Conservation (phyloP, 2,888 invertebrate species). For the Heliconius charithonia region DNA sequence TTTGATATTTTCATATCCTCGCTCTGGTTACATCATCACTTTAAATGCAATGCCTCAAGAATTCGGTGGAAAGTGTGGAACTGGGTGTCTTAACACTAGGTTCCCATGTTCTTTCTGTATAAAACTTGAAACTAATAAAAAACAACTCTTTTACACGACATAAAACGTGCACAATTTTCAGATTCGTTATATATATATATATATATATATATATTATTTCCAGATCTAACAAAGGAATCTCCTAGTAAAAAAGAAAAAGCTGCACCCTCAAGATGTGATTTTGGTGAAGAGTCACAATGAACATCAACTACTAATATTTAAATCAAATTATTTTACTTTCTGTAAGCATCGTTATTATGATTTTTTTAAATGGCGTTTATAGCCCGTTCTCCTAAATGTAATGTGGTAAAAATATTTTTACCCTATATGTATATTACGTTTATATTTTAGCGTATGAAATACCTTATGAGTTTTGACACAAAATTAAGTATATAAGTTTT, state of each 20-base stretch:
- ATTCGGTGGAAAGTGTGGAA: no score
- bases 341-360: conserved; percentile 11
- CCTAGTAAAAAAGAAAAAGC: conserved; percentile 57
- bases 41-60: no score
- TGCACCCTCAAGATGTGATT: conserved; percentile 62
- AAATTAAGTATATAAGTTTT: conserved; percentile 13
- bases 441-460: conserved; percentile 22
- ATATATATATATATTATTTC: conserved; percentile 10
- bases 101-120: no score
- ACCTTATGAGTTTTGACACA: conserved; percentile 10
- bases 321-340: conserved; percentile 1
- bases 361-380: neutral
- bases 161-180: neutral
- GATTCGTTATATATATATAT: neutral
- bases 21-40: no score
- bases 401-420: conserved; percentile 22
- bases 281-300: conserved; percentile 56
- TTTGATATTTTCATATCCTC: no score
- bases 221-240: conserved; percentile 59
- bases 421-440: conserved; percentile 15
- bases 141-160: neutral
- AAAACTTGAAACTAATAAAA: no score
- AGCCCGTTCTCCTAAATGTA: conserved; percentile 21
- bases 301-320: conserved; percentile 20
- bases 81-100: no score